Percentiles rank a stretch among this genome's conserved stretches.
Conservation (phyloP, 2,113 vertebrate genomes). For the Carassius gibelio region DNA sequence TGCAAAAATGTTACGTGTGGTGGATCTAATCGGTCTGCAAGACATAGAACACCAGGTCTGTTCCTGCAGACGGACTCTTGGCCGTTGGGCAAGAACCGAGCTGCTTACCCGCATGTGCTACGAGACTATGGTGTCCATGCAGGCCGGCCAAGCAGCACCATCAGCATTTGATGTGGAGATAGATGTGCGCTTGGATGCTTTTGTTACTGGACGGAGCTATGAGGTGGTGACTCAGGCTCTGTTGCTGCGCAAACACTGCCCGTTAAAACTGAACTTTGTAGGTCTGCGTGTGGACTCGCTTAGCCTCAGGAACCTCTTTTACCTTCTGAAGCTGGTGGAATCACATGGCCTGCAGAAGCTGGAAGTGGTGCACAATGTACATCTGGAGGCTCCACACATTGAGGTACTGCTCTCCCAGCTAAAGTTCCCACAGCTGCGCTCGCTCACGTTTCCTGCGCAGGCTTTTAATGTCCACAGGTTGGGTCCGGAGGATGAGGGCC, state of each 20-base stretch:
- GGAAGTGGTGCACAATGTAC: constrained; percentile 92
- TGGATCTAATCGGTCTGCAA: constrained; percentile 83
- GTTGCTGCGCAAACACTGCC: constrained; percentile 73
- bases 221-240: constrained; percentile 83
- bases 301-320: constrained; percentile 84
- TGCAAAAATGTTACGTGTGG: constrained; percentile 74
- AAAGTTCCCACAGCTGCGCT: constrained; percentile 78
- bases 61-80: constrained; percentile 80
- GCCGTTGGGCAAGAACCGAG: constrained; percentile 88
- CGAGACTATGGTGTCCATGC: constrained; percentile 78
- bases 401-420: constrained; percentile 84
- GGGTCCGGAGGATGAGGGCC: constrained; percentile 66
- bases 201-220: constrained; percentile 87
- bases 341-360: constrained; percentile 77
- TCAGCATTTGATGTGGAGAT: constrained; percentile 66
- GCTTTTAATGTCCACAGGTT: constrained; percentile 80
- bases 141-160: constrained; percentile 52
- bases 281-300: constrained; percentile 86
- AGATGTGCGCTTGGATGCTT: constrained; percentile 80
- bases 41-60: constrained; percentile 81
- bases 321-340: constrained; percentile 79
- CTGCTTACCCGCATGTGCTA: constrained; percentile 84
- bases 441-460: constrained; percentile 86
- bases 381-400: constrained; percentile 58
- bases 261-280: constrained; percentile 81